Percentiles rank a stretch among this genome's conserved stretches.
Evolutionary conservation across 2,113 vertebrate species (phyloP).

Genomic region (Coturnix japonica): DNA sequence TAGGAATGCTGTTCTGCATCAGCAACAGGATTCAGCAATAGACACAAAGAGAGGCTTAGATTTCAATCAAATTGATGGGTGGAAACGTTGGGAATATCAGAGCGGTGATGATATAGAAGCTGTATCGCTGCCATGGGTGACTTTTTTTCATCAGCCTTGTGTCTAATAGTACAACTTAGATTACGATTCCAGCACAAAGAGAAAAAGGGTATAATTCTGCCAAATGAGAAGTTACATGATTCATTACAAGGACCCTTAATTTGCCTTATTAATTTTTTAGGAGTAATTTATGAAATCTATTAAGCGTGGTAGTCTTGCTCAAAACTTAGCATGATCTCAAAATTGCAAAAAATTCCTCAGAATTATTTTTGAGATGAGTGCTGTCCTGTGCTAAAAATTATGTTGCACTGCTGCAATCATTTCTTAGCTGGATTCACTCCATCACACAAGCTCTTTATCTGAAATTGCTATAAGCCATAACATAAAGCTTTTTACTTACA

Average conservation of each 20-base stretch:
- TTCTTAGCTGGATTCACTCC: slow-evolving; percentile 84
- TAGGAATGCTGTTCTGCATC: not conserved
- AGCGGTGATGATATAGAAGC: not conserved
- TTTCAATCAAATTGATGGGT: not conserved
- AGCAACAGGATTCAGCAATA: not conserved
- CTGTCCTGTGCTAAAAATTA: slow-evolving; percentile 74
- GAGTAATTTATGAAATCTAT: slow-evolving; percentile 60
- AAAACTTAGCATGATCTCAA: slow-evolving; percentile 60
- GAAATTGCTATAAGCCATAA: slow-evolving; percentile 81
- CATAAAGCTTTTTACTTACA: slow-evolving; percentile 75
- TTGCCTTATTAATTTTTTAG: slow-evolving; percentile 64
- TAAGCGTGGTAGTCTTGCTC: slow-evolving; percentile 12
- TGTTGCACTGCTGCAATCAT: slow-evolving; percentile 74
- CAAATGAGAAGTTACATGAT: slow-evolving; percentile 58
- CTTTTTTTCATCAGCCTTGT: not conserved
- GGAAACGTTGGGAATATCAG: not conserved
- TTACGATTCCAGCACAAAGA: not conserved
- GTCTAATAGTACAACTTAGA: not conserved
- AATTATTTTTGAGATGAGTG: slow-evolving; percentile 80
- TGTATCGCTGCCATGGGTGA: not conserved
- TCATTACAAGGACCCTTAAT: slow-evolving; percentile 58
- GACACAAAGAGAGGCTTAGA: not conserved
- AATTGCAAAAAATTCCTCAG: slow-evolving; percentile 46
- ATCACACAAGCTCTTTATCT: slow-evolving; percentile 81
- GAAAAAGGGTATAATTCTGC: slow-evolving; percentile 3